These are phyloP conservation scores for Chaetops frenatus DNA, from an alignment of 2,113 vertebrate genomes.

Conservation along the genomic window DNA sequence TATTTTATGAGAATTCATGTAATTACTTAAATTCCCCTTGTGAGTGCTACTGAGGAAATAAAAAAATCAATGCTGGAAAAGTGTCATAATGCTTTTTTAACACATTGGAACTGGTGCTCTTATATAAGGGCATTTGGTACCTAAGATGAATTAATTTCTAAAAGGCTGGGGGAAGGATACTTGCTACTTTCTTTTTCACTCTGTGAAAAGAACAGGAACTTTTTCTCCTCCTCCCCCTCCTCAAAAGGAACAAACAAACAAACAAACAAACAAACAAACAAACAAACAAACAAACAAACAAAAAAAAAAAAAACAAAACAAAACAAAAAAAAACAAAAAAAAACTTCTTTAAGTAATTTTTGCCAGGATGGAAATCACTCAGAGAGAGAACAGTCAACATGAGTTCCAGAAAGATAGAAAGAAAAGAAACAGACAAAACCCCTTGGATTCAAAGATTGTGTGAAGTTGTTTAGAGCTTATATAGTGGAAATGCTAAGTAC, in stretches of 20 bases:
- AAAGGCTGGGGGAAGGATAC: not conserved
- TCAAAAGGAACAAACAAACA: no score
- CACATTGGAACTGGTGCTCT: not conserved
- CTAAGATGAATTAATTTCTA: not conserved
- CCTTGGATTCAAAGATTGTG: not conserved
- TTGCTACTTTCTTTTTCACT: not conserved
- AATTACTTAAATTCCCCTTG: not conserved
- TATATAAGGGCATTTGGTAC: not conserved
- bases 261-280: no score
- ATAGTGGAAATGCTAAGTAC: not conserved
- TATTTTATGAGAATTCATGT: not conserved
- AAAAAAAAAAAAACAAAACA: not conserved
- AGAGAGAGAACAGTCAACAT: not conserved
- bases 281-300: no score
- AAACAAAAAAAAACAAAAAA: not conserved
- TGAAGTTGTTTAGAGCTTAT: not conserved
- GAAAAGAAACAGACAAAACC: accelerated
- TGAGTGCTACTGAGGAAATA: not conserved
- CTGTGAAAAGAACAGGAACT: not conserved
- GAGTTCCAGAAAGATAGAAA: not conserved
- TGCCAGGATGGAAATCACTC: not conserved
- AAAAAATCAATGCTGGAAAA: not conserved
- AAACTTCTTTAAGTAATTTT: not conserved
- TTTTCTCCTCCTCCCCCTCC: not conserved
- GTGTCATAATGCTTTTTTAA: not conserved